Conservation (phyloP, 2,797 vertebrate species). For the Sebastes taczanowskii region DNA sequence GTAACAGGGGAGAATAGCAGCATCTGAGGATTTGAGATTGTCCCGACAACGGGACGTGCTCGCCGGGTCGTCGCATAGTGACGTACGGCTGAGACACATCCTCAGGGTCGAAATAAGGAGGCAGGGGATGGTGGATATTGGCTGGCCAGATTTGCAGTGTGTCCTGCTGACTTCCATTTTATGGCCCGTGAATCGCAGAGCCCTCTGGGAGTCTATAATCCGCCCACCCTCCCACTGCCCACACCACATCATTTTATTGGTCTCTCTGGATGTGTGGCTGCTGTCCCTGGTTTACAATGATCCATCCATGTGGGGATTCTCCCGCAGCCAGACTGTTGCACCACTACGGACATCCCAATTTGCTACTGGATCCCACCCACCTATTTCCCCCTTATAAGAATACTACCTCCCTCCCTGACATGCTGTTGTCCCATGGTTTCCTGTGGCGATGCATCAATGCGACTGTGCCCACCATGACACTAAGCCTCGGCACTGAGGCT, state of each 20-base stretch:
- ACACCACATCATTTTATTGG: slow-evolving; percentile 75
- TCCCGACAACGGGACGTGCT: slow-evolving; percentile 69
- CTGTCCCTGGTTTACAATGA: slow-evolving; percentile 71
- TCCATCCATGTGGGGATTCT: slow-evolving; percentile 68
- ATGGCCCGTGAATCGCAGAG: slow-evolving; percentile 78
- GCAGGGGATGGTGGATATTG: slow-evolving; percentile 65
- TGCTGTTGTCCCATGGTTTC: slow-evolving; percentile 73
- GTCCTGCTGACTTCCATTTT: slow-evolving; percentile 86
- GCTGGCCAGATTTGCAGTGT: slow-evolving; percentile 74
- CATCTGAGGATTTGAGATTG: slow-evolving; percentile 70
- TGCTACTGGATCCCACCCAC: slow-evolving; percentile 69
- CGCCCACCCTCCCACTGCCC: slow-evolving; percentile 36
- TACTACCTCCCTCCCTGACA: slow-evolving; percentile 65
- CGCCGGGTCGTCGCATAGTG: slow-evolving; percentile 72
- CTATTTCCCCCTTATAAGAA: slow-evolving; percentile 47
- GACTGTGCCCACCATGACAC: slow-evolving; percentile 71
- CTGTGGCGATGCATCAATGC: slow-evolving; percentile 77
- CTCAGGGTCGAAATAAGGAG: slow-evolving; percentile 49
- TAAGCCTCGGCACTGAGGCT: slow-evolving; percentile 70
- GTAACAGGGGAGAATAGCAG: slow-evolving; percentile 42
- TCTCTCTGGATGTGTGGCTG: slow-evolving; percentile 68
- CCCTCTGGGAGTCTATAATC: slow-evolving; percentile 87
- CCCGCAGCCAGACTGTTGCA: slow-evolving; percentile 56
- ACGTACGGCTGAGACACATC: slow-evolving; percentile 68
- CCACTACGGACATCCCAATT: slow-evolving; percentile 78